Base-by-base conservation (phyloP, 2,113 vertebrate species). In the Brachyistius frenatus region DNA sequence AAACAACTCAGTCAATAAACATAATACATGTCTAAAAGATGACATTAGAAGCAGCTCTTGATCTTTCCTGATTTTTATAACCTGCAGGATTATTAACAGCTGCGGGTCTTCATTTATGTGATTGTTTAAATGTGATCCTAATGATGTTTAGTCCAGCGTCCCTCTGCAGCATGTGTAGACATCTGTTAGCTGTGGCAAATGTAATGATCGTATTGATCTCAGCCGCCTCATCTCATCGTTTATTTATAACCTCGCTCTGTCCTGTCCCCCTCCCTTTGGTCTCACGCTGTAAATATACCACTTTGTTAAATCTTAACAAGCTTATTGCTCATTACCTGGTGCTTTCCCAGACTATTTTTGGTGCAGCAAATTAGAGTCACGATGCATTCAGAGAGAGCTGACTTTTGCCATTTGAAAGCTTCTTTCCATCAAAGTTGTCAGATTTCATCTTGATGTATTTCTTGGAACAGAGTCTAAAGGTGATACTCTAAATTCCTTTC, bases 281-380 rank as follows among this genome's bases (percentile, higher is more conserved):
- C 81, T 72, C 70, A 37, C 30, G 36, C 69, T 69, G 80, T 90
- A 88, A 89, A 89, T 88, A 83, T 84, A 73, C 73, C 68, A 10
- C 65, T 64, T 69, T 33, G 77, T 89, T 65, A 78, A 86, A 86
- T 85, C 87, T 86, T 87, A 23, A 23, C 23, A 23, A 23, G 46
- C 50, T 74, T 23, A 8, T 33, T 39, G 47, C 53, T 67, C 13
- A 35, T 84, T 41, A 71, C 57, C 47, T 31, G 57, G 49, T 77
- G 16, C 46, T 73, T 81, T 84, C 60, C 66, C 30, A 56, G 50
- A 69, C 16, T 39, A 6, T 33, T 56, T 67, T 44, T 41, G 46
- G 44, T 53, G 30, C 32, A 44, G 31, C 23, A 50, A 75, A 79
- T 83, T 8, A 52, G 11, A 55, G 54, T 68, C 78, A 47, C 5